Percentiles rank a stretch among this genome's conserved stretches.
These are phyloP conservation scores for Pachyuromys duprasi DNA, from an alignment of 2,797 vertebrate genomes.

Conservation along the genomic window DNA sequence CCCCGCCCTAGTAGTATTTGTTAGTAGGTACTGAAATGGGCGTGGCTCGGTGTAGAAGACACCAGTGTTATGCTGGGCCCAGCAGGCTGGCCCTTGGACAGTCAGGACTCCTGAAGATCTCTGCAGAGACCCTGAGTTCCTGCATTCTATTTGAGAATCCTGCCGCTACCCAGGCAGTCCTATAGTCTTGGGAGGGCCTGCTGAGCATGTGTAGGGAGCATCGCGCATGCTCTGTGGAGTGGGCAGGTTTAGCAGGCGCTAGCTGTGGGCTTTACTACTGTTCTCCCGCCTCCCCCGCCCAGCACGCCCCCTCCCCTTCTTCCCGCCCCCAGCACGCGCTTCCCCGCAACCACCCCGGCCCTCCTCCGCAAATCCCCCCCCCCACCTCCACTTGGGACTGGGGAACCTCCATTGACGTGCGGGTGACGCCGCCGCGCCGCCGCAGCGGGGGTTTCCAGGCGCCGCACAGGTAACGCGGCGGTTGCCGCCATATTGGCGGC, in stretches of 20 bases:
- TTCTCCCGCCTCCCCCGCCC: constrained; percentile 27
- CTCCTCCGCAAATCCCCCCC: neutral
- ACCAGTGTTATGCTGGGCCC: constrained; percentile 1
- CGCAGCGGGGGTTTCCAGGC: constrained; percentile 42
- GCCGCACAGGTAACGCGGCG: constrained; percentile 71
- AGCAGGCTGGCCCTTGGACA: neutral
- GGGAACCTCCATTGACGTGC: constrained; percentile 82
- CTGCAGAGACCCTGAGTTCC: neutral
- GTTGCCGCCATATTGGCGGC: constrained; percentile 85
- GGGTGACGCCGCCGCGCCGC: constrained; percentile 64
- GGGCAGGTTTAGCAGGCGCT: constrained; percentile 63
- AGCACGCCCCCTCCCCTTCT: neutral
- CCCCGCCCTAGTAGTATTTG: neutral
- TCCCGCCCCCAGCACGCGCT: neutral
- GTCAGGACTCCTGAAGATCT: neutral
- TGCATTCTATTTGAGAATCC: neutral
- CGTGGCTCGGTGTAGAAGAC: neutral
- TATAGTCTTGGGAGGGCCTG: constrained; percentile 49
- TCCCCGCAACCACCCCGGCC: neutral
- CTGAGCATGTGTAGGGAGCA: constrained; percentile 74
- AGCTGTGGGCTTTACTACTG: constrained; percentile 62
- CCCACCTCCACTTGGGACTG: constrained; percentile 17
- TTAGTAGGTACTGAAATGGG: constrained; percentile 31
- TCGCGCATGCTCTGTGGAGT: constrained; percentile 76
- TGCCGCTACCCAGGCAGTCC: neutral